These are phyloP conservation scores for Eugnorisma glareosa DNA, from an alignment of 2,888 invertebrate genomes.

Conservation along the genomic window DNA sequence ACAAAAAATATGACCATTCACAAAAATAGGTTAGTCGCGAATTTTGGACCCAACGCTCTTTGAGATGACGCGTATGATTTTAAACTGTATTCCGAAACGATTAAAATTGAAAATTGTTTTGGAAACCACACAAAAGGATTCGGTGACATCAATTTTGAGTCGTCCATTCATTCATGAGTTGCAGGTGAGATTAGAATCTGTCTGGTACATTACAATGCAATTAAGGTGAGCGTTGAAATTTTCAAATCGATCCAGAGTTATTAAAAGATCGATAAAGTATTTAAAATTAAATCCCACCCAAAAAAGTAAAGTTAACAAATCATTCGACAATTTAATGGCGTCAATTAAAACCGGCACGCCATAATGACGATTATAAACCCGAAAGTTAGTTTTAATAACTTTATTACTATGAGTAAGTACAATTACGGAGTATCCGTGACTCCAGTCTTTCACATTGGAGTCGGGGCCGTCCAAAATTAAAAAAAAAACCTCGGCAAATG, in stretches of 20 bases:
- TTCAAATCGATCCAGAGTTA: slow-evolving; percentile 26
- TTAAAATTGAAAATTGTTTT: slow-evolving; percentile 46
- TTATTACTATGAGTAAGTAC: slow-evolving; percentile 62
- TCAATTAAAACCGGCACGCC: slow-evolving; percentile 43
- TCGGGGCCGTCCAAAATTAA: slow-evolving; percentile 73
- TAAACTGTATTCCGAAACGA: slow-evolving; percentile 57
- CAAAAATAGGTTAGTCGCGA: slow-evolving; percentile 89
- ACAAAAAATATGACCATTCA: slow-evolving; percentile 88
- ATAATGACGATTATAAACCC: slow-evolving; percentile 59
- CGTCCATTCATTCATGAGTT: slow-evolving; percentile 59
- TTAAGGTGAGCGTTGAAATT: slow-evolving; percentile 31
- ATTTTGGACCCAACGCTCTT: slow-evolving; percentile 70
- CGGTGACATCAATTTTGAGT: slow-evolving; percentile 55
- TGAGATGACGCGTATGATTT: slow-evolving; percentile 57
- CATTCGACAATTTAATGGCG: slow-evolving; percentile 58
- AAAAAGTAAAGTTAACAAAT: slow-evolving; percentile 51
- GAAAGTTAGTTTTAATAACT: slow-evolving; percentile 66
- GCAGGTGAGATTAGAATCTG: slow-evolving; percentile 49
- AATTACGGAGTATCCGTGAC: slow-evolving; percentile 67
- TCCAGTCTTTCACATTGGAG: slow-evolving; percentile 69
- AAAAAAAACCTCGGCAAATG: slow-evolving; percentile 78
- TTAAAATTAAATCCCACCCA: slow-evolving; percentile 39
- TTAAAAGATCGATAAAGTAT: slow-evolving; percentile 2
- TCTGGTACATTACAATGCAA: slow-evolving; percentile 37
- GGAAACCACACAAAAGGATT: slow-evolving; percentile 30